Evolutionary conservation across 1,140 invertebrate species (phyloP), one percentile per base, ranked within the genome.

Genomic region (Eumeta japonica): DNA sequence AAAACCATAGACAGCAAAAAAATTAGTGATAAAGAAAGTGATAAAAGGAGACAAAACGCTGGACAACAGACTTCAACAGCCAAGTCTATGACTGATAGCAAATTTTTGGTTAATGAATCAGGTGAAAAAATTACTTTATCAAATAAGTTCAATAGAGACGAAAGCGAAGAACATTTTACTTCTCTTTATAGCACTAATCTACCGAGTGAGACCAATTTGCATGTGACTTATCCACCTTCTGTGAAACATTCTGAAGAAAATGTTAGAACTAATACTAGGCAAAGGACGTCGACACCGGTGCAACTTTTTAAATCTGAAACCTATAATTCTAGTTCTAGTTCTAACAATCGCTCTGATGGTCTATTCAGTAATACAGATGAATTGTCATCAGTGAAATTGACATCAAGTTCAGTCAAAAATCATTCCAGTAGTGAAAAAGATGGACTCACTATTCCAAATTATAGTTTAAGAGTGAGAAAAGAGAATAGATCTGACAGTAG

Each of bases 281-380:
- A 30, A 45, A 65, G 74, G 3, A 80, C 79, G 11, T 80, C 79
- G 0, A 81, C 79, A 11, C 78, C 78, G 3, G 70, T 79, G 3
- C 66, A 72, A 39, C 50, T 68, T 28, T 73, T 61, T 35, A 78
- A 73, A 49, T 77, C 68, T 10, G 51, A 61, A 39, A 65, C 67
- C 2, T 72, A 67, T 32, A 64, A 67, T 20, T 73, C 75, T 1
- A 74, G 62, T 28, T 66, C 64, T 1, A 72, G 61, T 46, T 68
- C 64, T 9, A 70, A 70, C 35, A 52, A 41, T 19, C 10, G 29
- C 14, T 75, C 71, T 15, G 70, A 74, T 30, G 58, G 71, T 3
- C 47, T 78, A 30, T 78, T 79, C 38, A 68, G 68, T 40, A 75
- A 75, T 29, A 74, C 62, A 30, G 76, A 76, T 36, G 78, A 79